Percentiles rank a stretch among this genome's conserved stretches.
Conservation (phyloP, 2,113 vertebrate species). For the Microtus richardsoni region DNA sequence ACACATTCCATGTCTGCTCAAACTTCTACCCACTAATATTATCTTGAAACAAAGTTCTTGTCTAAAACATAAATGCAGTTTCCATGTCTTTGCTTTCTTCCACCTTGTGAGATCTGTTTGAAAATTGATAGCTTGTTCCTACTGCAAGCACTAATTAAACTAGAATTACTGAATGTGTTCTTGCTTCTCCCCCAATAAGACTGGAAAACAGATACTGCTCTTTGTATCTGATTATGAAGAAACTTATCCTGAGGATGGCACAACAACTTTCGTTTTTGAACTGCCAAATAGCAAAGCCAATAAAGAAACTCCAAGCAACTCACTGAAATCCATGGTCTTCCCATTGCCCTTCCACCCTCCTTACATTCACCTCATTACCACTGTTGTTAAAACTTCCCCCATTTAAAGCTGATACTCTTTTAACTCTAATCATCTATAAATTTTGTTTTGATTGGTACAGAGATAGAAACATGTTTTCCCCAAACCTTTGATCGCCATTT, state of each 20-base stretch:
- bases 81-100: background rate
- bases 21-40: constrained; percentile 3
- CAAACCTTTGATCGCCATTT: background rate
- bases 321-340: background rate
- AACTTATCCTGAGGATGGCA: background rate
- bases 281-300: background rate
- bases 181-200: background rate
- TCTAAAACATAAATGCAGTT: background rate
- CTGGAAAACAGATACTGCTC: background rate
- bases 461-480: background rate
- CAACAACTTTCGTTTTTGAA: background rate
- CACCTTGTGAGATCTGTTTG: background rate
- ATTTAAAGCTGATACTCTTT: background rate
- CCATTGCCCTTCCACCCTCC: background rate
- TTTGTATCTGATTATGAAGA: constrained; percentile 20
- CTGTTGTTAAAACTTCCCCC: background rate
- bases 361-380: background rate
- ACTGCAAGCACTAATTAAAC: background rate
- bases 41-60: background rate
- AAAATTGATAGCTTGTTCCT: background rate
- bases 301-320: background rate
- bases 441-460: background rate
- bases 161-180: background rate
- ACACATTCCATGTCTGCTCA: constrained; percentile 22
- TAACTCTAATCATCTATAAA: background rate